Evolutionary conservation across 2,888 invertebrate species (phyloP).

Genomic region (Metalampra italica): DNA sequence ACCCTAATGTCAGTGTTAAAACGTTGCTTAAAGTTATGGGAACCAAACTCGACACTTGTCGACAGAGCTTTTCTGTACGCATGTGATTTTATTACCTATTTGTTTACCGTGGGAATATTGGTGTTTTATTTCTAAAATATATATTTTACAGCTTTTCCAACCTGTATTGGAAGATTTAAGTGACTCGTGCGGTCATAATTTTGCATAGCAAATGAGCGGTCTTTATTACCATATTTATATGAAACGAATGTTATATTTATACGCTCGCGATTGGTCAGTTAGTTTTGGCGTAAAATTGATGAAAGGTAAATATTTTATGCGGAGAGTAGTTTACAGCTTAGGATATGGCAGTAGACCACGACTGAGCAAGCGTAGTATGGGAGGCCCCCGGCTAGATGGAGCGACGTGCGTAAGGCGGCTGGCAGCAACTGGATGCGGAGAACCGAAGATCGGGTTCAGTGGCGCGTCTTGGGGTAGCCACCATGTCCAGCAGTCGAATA

Average conservation of each 20-base stretch:
- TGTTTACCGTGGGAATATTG: slow-evolving; percentile 23
- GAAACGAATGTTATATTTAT: too few species aligned
- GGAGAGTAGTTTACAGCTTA: too few species aligned
- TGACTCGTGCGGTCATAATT: not conserved
- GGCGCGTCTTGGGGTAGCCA: too few species aligned
- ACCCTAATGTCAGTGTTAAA: slow-evolving; percentile 20
- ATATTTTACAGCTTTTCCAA: not conserved
- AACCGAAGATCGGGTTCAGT: too few species aligned
- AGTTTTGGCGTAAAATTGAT: not conserved
- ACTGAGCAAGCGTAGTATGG: too few species aligned
- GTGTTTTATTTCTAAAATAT: slow-evolving; percentile 11
- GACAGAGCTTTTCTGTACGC: slow-evolving; percentile 24
- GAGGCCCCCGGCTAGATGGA: too few species aligned
- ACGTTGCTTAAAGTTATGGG: slow-evolving; percentile 30
- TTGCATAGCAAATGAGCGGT: slow-evolving; percentile 4
- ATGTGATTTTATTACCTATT: slow-evolving; percentile 26
- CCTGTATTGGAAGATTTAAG: slow-evolving; percentile 3
- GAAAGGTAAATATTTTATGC: not conserved
- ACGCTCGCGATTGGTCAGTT: not conserved
- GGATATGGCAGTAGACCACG: too few species aligned
- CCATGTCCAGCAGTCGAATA: too few species aligned
- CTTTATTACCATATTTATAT: slow-evolving; percentile 1
- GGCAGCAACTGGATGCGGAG: too few species aligned
- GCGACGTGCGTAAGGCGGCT: too few species aligned
- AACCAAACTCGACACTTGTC: slow-evolving; percentile 18